Conservation (phyloP, 2,888 invertebrate species). For the Pedicia rivosa region DNA sequence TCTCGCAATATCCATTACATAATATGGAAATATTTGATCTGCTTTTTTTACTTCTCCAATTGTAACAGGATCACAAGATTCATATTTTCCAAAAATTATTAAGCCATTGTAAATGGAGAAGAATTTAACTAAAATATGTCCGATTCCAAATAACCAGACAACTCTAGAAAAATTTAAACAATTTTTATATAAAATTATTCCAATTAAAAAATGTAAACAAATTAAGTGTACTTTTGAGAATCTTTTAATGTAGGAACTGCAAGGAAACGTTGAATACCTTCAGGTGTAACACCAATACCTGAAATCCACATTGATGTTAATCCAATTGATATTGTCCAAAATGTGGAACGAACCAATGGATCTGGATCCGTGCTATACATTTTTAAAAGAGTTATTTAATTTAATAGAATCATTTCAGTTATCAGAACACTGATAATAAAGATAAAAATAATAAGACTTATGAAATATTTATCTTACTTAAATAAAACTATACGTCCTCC, state of each 20-base stretch:
- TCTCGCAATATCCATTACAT: constrained; percentile 26
- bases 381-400: constrained; percentile 15
- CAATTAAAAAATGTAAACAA: constrained; percentile 9
- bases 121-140: constrained; percentile 10
- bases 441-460: too few relatives aligned
- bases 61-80: constrained; percentile 31
- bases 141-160: constrained; percentile 13
- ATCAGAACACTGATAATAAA: too few relatives aligned
- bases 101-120: constrained; percentile 23
- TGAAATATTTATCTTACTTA: too few relatives aligned
- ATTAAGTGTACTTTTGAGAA: constrained; percentile 22
- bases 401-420: background rate
- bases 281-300: constrained; percentile 28
- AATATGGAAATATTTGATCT: constrained; percentile 16
- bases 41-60: constrained; percentile 18
- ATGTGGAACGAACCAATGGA: constrained; percentile 40
- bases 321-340: constrained; percentile 42
- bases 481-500: constrained; percentile 42
- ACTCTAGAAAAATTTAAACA: too few relatives aligned
- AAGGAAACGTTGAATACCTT: constrained; percentile 32
- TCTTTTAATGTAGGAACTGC: constrained; percentile 26
- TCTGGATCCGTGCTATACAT: constrained; percentile 41
- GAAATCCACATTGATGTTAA: constrained; percentile 26
- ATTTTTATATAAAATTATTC: too few relatives aligned
- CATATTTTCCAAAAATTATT: constrained; percentile 31